A percentile compares a stretch with the other conserved stretches of the same genome.
phyloP scores from a whole-genome alignment of 2,888 invertebrate species.

The Chymomyza caudatula region DNA sequence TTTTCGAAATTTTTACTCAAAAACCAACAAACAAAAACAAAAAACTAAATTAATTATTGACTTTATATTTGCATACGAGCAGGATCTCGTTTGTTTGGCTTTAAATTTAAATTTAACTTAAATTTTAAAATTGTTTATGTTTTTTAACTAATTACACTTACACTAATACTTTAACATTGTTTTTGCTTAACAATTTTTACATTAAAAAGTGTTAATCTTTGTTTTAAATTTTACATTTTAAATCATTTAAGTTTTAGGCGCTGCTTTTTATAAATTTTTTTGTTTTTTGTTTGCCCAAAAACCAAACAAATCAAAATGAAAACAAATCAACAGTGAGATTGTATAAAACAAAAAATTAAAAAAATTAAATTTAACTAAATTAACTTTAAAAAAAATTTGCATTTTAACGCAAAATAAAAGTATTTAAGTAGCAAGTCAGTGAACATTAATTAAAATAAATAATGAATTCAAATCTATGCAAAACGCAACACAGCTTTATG shows the following conservation, averaged over 20 bases:
- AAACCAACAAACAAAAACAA: slow-evolving; percentile 28
- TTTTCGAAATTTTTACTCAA: slow-evolving; percentile 9
- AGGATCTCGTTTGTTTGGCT: slow-evolving; percentile 76
- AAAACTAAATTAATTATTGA: slow-evolving; percentile 57
- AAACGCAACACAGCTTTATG: slow-evolving; percentile 68
- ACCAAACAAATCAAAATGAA: neutral
- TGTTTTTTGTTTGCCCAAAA: slow-evolving; percentile 20
- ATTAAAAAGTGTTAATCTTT: slow-evolving; percentile 54
- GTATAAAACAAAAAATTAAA: slow-evolving; percentile 36
- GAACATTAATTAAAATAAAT: slow-evolving; percentile 5
- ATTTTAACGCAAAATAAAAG: slow-evolving; percentile 60
- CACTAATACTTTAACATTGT: slow-evolving; percentile 6
- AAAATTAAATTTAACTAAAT: slow-evolving; percentile 28
- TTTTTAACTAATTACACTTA: slow-evolving; percentile 28
- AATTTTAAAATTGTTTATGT: slow-evolving; percentile 46
- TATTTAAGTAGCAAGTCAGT: slow-evolving; percentile 47
- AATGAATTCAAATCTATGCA: slow-evolving; percentile 42
- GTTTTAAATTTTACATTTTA: slow-evolving; percentile 61
- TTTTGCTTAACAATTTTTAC: slow-evolving; percentile 49
- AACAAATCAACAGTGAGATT: slow-evolving; percentile 35
- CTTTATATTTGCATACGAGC: slow-evolving; percentile 70
- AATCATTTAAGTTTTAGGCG: slow-evolving; percentile 45
- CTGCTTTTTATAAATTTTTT: slow-evolving; percentile 25
- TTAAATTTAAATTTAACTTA: slow-evolving; percentile 62
- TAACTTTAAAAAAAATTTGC: slow-evolving; percentile 41